Evolutionary conservation across 2,888 invertebrate species (phyloP), one percentile per base, ranked within the genome.

Genomic region (Cenopis cana): DNA sequence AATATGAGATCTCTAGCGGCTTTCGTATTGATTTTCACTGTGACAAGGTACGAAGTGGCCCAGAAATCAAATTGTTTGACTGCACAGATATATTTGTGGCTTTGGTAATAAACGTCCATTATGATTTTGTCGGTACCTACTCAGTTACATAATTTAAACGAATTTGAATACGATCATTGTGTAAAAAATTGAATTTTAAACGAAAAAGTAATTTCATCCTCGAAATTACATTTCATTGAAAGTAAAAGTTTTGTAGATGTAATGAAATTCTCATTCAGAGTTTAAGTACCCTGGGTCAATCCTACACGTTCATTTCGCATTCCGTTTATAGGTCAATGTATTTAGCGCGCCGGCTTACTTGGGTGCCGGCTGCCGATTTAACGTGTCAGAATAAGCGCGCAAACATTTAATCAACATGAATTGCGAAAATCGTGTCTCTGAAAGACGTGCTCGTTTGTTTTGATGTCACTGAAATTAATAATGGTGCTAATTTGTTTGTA

Each of bases 211-310:
- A 68, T 68, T 68, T 38, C 20, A 52, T 29, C 20, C 38, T 11
- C 14, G 12, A 10, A 68, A 60, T 68, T 68, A 59, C 52, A 12
- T 59, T 52, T 60, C 52, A 67, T 67, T 57, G 67, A 67, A 67
- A 60, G 36, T 68, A 41, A 24, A 59, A 60, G 52, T 38, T 52
- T 38, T 52, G 52, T 52, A 38, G 29, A 38, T 24, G 38, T 59
- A 68, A 68, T 68, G 38, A 68, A 68, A 68, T 60, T 50, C 59
- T 24, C 59, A 41, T 68, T 54, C 36, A 38, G 38, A 57, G 50
- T n/a, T n/a, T 38, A 50, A 59, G 18, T 38, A 59, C 10, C 29
- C 5, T 14, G 14, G 14, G 14, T 41, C 41, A 41, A 41, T 41
- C 41, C 14, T 2, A 12, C 12, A 12, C 12, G 14, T 41, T 10